Evolutionary conservation across 2,888 invertebrate genomes (phyloP), one percentile per base, ranked within the genome.

Genomic region (Drosophila rubida): DNA sequence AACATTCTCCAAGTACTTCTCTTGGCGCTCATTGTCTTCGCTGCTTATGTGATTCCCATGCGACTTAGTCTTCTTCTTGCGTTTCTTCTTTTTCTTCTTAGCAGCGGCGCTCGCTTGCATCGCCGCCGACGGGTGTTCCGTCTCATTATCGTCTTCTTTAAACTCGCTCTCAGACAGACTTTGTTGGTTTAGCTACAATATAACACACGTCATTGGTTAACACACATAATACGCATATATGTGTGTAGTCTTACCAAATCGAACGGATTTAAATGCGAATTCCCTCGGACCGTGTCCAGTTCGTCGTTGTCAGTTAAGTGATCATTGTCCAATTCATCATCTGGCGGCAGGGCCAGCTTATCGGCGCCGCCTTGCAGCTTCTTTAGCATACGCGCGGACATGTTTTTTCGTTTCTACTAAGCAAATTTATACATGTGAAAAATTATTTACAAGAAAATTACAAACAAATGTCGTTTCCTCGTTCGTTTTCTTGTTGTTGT

Each of bases 161-260:
- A 94, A 94, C 90, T 95, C 95, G 73, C 94, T 95, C 85, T 95
- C 95, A 0, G 95, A 95, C 78, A 94, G 93, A 42, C 94, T 94
- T 76, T 93, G 94, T 84, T 95, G 94, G 91, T 95, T 95, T 58
- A 95, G 90, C 95, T 88, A 65, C 7, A 37, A 41, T 45, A 14
- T 14, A 3, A 19, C 35, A 14, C 35, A 4, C 16, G 39, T 37
- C 45, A 27, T 41, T 27, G 39, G 2, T 11, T 4, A 14, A 45
- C 16, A 42, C 7, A 4, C 22, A 9, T 8, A 32, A 46, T 35
- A 11, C 25, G 23, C 37, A 1, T n/a, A 3, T 27, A 4, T 25
- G 16, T 93, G 5, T n/a, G 32, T 32, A n/a, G 4, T 32, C 32
- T 91, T 93, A 96, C 95, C 94, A 96, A 92, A 92, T 95, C 95